phyloP scores from a whole-genome alignment of 2,888 invertebrate genomes.

The Bellardia pandia region DNA sequence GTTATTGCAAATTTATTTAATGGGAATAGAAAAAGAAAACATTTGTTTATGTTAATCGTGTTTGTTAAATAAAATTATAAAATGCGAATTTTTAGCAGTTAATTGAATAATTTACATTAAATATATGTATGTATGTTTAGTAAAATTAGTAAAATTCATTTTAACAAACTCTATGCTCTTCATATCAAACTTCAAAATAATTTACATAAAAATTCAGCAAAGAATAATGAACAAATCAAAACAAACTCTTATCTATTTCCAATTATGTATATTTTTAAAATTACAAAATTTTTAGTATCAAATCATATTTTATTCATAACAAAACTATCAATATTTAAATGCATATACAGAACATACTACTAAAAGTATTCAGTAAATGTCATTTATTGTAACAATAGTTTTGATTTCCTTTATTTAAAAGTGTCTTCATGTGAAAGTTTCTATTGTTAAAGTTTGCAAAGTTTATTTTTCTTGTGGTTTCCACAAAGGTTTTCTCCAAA shows the following conservation, averaged over 20 bases:
- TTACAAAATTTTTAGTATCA: not conserved
- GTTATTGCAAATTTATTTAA: slow-evolving; percentile 8
- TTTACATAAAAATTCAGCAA: no score
- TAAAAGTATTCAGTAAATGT: not conserved
- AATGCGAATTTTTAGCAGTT: no score
- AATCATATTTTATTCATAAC: not conserved
- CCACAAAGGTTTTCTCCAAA: slow-evolving; percentile 41
- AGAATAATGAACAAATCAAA: not conserved
- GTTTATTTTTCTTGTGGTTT: slow-evolving; percentile 48
- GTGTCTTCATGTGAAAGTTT: slow-evolving; percentile 54
- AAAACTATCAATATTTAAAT: slow-evolving; percentile 40
- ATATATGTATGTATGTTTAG: no score
- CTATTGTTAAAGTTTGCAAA: slow-evolving; percentile 52
- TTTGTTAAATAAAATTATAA: no score
- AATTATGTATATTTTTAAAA: not conserved
- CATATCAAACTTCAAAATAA: no score
- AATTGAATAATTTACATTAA: no score
- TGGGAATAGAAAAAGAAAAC: not conserved
- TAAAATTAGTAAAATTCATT: no score
- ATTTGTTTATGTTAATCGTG: no score
- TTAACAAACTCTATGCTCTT: no score
- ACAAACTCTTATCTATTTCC: not conserved
- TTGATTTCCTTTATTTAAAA: slow-evolving; percentile 52
- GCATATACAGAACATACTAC: not conserved
- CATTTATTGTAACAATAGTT: slow-evolving; percentile 50